Evolutionary conservation across 2,113 vertebrate species (phyloP).

Genomic region (Struthidea cinerea): DNA sequence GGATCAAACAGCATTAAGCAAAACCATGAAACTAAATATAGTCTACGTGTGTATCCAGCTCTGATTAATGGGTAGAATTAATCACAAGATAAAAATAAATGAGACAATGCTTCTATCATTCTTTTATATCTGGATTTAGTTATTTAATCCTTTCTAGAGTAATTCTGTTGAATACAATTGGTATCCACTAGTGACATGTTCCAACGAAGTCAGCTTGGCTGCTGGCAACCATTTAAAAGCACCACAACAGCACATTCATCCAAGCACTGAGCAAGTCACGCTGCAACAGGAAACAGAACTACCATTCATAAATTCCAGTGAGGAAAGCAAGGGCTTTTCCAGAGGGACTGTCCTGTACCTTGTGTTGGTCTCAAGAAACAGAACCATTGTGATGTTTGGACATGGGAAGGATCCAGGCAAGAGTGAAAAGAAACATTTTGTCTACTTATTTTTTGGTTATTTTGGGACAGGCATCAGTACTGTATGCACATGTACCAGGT

Average conservation of each 20-base stretch:
- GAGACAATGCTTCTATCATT: background rate
- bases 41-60: background rate
- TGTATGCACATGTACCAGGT: background rate
- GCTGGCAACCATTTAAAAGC: background rate
- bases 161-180: background rate
- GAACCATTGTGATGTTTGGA: background rate
- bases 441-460: background rate
- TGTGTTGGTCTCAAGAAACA: background rate
- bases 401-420: background rate
- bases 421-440: background rate
- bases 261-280: background rate
- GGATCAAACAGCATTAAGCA: background rate
- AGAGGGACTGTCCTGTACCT: background rate
- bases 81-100: background rate
- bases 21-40: background rate
- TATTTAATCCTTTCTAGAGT: background rate
- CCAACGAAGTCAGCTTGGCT: background rate
- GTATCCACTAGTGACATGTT: background rate
- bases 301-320: background rate
- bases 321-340: background rate
- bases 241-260: background rate
- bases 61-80: background rate
- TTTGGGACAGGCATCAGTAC: background rate
- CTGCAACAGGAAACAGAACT: background rate
- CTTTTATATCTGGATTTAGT: background rate